phyloP scores from a whole-genome alignment of 2,888 invertebrate species.

The Melinaea marsaeus region DNA sequence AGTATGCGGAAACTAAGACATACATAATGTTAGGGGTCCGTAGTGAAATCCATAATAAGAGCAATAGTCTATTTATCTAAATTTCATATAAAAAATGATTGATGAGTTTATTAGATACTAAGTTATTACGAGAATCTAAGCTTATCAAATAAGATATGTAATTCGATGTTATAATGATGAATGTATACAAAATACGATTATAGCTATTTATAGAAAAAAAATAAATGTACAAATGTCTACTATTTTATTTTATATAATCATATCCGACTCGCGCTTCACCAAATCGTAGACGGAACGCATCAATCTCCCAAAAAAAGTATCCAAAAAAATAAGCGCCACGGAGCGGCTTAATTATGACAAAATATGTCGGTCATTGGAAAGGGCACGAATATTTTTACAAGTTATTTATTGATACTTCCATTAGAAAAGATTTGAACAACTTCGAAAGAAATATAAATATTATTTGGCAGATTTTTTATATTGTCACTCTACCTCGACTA shows the following conservation, averaged over 20 bases:
- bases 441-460: not conserved
- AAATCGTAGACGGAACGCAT: slow-evolving; percentile 27
- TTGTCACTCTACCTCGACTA: too few relatives aligned
- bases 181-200: too few relatives aligned
- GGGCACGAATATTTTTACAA: slow-evolving; percentile 44
- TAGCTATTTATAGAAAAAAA: not conserved
- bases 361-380: slow-evolving; percentile 64
- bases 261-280: slow-evolving; percentile 22
- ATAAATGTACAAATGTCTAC: not conserved
- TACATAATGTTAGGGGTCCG: slow-evolving; percentile 15
- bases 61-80: not conserved
- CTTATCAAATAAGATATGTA: too few relatives aligned
- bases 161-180: too few relatives aligned
- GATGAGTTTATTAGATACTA: too few relatives aligned
- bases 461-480: not conserved
- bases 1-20: slow-evolving; percentile 59
- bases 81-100: not conserved
- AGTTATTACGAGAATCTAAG: too few relatives aligned
- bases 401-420: slow-evolving; percentile 52
- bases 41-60: not conserved
- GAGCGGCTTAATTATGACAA: slow-evolving; percentile 67
- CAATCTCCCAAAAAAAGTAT: slow-evolving; percentile 45
- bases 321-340: slow-evolving; percentile 60
- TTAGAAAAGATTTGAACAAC: slow-evolving; percentile 28
- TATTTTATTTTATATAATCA: slow-evolving; percentile 12